These are phyloP conservation scores for Perognathus longimembris DNA, from an alignment of 2,113 vertebrate genomes.

Conservation along the genomic window DNA sequence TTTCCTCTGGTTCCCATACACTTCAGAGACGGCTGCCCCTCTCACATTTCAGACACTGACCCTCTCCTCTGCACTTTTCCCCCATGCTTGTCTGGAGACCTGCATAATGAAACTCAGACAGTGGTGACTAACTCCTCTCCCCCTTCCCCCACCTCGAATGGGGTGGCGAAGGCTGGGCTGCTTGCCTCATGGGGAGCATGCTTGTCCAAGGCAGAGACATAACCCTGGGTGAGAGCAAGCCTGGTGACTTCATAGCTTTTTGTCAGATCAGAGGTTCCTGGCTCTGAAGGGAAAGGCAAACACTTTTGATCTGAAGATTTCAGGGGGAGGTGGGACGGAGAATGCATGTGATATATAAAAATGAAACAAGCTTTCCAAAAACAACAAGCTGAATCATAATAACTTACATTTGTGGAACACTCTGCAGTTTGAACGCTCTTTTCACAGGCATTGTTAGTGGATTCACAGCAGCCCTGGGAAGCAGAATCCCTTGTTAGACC, in stretches of 20 bases:
- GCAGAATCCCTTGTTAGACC: background rate
- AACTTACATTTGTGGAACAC: conserved; percentile 58
- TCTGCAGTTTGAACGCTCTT: background rate
- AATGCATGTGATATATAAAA: conserved; percentile 33
- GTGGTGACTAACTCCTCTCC: conserved; percentile 77
- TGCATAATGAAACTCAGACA: conserved; percentile 87
- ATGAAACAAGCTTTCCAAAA: conserved; percentile 68
- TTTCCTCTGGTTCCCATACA: conserved; percentile 87
- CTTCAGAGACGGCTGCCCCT: conserved; percentile 81
- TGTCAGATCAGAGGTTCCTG: conserved; percentile 85
- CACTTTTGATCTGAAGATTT: conserved; percentile 30
- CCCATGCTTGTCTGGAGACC: conserved; percentile 85
- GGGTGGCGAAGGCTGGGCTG: conserved; percentile 74
- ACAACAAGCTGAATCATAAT: conserved; percentile 67
- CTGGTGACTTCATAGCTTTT: conserved; percentile 83
- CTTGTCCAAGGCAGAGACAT: conserved; percentile 73
- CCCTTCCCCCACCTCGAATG: background rate
- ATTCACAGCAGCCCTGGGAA: conserved; percentile 10
- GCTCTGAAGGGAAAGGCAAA: conserved; percentile 71
- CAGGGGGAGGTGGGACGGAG: background rate
- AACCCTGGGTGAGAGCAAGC: conserved; percentile 68
- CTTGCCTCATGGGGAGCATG: conserved; percentile 74
- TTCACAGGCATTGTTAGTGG: background rate
- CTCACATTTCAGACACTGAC: conserved; percentile 87
- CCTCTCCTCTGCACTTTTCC: conserved; percentile 85